These are phyloP conservation scores for Zoanthus sociatus DNA, from an alignment of 92 coral and sea anemone species.

Conservation along the genomic window DNA sequence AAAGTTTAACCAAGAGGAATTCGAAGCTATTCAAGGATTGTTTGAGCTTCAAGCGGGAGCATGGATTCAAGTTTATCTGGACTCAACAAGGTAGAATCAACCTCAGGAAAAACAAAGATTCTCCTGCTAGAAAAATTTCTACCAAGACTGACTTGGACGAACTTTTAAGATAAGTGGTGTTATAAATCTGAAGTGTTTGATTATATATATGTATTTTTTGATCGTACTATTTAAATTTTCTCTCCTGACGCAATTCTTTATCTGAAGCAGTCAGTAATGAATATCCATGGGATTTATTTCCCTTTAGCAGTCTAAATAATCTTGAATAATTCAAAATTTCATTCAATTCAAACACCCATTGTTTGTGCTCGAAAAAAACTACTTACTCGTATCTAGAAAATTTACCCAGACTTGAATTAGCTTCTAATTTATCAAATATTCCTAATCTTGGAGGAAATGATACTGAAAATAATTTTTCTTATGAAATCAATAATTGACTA, in stretches of 20 bases:
- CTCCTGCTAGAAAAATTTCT: background rate
- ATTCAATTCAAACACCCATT: conserved; percentile 7
- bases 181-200: background rate
- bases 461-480: conserved; percentile 29
- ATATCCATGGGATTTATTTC: background rate
- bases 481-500: conserved; percentile 37
- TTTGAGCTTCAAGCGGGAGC: background rate
- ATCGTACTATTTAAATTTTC: background rate
- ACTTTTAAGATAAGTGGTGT: background rate
- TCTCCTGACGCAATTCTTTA: background rate
- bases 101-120: background rate
- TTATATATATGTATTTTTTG: background rate
- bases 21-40: conserved; percentile 1
- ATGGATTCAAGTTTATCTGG: background rate
- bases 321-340: background rate
- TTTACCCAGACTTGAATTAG: conserved; percentile 40
- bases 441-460: conserved; percentile 19
- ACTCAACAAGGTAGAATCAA: background rate
- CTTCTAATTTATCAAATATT: conserved; percentile 49
- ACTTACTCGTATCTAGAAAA: conserved; percentile 15
- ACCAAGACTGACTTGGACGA: background rate
- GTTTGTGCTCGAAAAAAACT: background rate
- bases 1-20: background rate
- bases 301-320: conserved; percentile 9
- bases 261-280: background rate